Percentiles rank a stretch among this genome's conserved stretches.
Evolutionary conservation across 2,113 vertebrate species (phyloP).

Genomic region (Calidris pugnax): DNA sequence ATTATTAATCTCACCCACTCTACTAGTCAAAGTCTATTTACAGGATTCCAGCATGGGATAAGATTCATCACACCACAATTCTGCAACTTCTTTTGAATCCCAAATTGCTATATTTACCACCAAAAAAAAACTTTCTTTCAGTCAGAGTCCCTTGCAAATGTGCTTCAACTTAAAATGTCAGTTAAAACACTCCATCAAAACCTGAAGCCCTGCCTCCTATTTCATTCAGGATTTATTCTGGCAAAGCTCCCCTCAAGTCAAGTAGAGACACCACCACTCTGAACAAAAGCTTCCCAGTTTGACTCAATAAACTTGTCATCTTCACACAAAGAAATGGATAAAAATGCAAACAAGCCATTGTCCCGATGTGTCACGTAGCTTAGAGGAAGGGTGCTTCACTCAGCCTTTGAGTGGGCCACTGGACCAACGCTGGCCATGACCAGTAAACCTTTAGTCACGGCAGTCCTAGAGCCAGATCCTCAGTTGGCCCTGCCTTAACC

Average conservation of each 20-base stretch:
- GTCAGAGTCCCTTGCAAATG: not conserved
- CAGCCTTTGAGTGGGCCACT: not conserved
- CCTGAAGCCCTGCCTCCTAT: not conserved
- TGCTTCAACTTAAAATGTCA: conserved; percentile 11
- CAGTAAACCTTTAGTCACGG: not conserved
- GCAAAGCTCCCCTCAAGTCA: not conserved
- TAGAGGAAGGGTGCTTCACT: not conserved
- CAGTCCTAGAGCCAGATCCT: not conserved
- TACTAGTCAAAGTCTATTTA: not conserved
- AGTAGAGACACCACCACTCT: not conserved
- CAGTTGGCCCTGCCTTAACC: fast-evolving
- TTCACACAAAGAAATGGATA: not conserved
- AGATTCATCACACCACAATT: conserved; percentile 36
- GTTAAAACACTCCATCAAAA: not conserved
- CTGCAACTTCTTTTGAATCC: not conserved
- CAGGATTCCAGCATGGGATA: not conserved
- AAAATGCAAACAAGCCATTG: conserved; percentile 9
- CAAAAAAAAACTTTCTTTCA: not conserved
- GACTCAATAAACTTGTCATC: not conserved
- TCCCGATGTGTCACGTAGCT: not conserved
- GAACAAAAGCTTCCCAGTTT: conserved; percentile 3
- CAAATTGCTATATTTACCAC: not conserved
- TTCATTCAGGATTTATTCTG: conserved; percentile 1
- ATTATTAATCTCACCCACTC: conserved; percentile 8
- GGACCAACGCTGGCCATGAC: fast-evolving